Conservation (phyloP, 2,797 vertebrate species). For the Margarornis squamiger region DNA sequence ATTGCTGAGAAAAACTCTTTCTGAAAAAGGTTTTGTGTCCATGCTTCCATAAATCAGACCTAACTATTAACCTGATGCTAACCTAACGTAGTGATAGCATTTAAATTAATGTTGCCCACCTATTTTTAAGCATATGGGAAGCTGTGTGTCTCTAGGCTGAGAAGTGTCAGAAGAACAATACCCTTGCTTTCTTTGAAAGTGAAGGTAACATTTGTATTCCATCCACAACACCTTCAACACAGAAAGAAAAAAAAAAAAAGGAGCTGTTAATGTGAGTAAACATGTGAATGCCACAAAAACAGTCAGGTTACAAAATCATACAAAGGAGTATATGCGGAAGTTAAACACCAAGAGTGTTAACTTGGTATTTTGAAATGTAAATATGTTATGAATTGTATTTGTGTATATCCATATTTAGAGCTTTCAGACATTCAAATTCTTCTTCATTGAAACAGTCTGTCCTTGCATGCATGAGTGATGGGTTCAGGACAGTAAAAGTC, state of each 20-base stretch:
- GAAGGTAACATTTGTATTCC: neutral
- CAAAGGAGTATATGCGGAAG: neutral
- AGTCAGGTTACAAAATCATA: neutral
- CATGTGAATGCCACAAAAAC: neutral
- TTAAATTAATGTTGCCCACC: neutral
- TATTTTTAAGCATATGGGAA: neutral
- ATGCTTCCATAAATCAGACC: neutral
- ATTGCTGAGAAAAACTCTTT: neutral
- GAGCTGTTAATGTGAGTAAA: neutral
- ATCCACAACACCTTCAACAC: neutral
- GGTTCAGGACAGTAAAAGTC: neutral
- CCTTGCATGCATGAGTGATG: neutral
- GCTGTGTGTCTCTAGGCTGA: neutral
- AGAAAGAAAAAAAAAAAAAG: rapidly evolving
- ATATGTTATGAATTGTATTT: neutral
- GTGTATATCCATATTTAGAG: neutral
- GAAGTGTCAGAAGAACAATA: neutral
- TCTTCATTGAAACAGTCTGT: neutral
- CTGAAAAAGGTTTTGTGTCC: neutral
- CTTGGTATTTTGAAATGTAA: neutral
- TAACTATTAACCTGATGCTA: neutral
- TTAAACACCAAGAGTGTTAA: neutral
- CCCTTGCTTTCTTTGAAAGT: neutral
- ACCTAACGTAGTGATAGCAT: neutral
- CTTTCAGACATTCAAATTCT: neutral